These are phyloP conservation scores for Lepisosteus osseus DNA, from an alignment of 2,113 vertebrate genomes.

Conservation along the genomic window DNA sequence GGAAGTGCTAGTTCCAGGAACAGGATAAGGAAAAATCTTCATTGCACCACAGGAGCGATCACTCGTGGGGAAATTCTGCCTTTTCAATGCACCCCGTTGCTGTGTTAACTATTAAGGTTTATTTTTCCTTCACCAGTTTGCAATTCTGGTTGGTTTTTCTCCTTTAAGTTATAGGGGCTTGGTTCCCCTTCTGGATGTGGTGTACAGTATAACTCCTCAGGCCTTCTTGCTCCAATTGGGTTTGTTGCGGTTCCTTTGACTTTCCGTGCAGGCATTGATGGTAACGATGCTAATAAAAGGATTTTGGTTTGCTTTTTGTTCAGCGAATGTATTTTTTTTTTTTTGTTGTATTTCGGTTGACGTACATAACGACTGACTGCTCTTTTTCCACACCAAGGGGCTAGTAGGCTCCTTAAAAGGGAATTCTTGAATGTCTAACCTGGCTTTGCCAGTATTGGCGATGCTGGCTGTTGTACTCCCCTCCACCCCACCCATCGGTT, in stretches of 20 bases:
- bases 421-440: too few relatives aligned
- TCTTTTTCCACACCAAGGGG: neutral
- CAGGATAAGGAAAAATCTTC: too few relatives aligned
- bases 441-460: too few relatives aligned
- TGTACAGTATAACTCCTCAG: slow-evolving; percentile 58
- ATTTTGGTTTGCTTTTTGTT: slow-evolving; percentile 55
- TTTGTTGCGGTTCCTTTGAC: slow-evolving; percentile 58
- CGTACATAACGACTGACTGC: neutral
- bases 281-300: slow-evolving; percentile 64
- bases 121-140: slow-evolving; percentile 57
- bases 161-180: slow-evolving; percentile 50
- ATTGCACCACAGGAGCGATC: neutral
- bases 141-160: neutral
- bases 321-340: neutral
- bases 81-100: slow-evolving; percentile 43
- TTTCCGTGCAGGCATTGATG: slow-evolving; percentile 63
- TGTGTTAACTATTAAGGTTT: slow-evolving; percentile 58
- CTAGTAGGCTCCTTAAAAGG: too few relatives aligned
- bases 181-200: slow-evolving; percentile 52
- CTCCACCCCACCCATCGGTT: too few relatives aligned
- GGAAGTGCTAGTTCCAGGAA: neutral
- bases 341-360: neutral
- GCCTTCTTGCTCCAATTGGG: slow-evolving; percentile 55
- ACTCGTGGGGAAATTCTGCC: neutral
- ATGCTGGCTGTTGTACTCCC: too few relatives aligned